Conservation (phyloP, 2,797 vertebrate genomes). For the Prionace glauca region DNA sequence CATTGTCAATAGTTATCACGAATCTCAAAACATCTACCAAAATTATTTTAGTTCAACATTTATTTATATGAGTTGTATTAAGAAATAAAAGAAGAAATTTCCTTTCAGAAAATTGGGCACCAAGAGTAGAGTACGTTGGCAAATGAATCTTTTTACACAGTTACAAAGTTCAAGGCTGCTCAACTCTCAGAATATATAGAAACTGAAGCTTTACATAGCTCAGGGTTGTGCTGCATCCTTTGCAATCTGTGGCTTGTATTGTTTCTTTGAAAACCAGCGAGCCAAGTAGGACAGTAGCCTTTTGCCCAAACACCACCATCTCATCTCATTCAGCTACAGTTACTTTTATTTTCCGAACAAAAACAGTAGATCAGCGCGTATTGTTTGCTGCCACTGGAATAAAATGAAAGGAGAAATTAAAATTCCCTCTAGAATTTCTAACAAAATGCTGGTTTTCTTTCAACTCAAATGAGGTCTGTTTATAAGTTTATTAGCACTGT, state of each 20-base stretch:
- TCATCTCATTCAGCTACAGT: neutral
- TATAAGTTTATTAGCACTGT: neutral
- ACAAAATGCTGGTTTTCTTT: neutral
- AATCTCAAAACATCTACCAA: conserved; percentile 32
- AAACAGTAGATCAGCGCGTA: neutral
- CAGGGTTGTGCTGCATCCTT: neutral
- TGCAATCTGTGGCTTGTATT: neutral
- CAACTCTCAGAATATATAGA: neutral
- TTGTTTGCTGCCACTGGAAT: neutral
- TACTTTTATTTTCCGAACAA: neutral
- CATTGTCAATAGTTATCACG: conserved; percentile 35
- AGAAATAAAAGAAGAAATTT: neutral
- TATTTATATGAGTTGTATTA: conserved; percentile 36
- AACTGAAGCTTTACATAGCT: neutral
- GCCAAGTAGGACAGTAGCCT: neutral
- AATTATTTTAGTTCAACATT: conserved; percentile 38
- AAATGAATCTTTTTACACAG: neutral
- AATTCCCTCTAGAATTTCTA: neutral
- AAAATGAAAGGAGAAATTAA: neutral
- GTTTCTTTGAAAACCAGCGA: neutral
- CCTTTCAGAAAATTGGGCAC: neutral
- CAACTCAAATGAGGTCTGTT: neutral
- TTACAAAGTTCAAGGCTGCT: neutral
- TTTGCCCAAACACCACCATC: neutral
- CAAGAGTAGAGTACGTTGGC: neutral